Evolutionary conservation across 2,113 vertebrate genomes (phyloP), one percentile per base, ranked within the genome.

Genomic region (Ictalurus furcatus): DNA sequence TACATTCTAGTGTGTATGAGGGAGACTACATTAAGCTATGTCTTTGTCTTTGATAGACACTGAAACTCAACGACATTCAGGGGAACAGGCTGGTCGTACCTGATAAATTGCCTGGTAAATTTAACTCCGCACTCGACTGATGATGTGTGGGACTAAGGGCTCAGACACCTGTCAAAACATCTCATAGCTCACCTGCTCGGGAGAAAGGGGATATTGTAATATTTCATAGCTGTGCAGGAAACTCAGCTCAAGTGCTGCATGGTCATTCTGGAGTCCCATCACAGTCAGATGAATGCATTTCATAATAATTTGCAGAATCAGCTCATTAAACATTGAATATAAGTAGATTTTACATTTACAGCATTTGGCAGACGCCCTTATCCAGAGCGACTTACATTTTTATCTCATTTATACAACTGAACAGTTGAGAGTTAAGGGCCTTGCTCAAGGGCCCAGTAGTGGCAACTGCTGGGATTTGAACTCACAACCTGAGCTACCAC

Each of bases 91-190:
- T 92, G 88, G 87, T 88, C 84, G 85, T 84, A 90, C 89, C 87
- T 90, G 40, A 92, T 90, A 93, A 92, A 94, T 91, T 93, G 90
- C 88, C 86, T 84, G 44, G 90, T 92, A 91, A 93, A 94, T 92
- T 93, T 90, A 86, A 87, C 90, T 87, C 88, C 89, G 90, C 91
- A 90, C 87, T 90, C 69, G 81, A 89, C 58, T 90, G 91, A 84
- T 90, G 90, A 92, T 93, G 81, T 40, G 71, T 84, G 4, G 40
- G 81, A 88, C 78, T 82, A 89, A 84, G 86, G 56, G 30, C 34
- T 88, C 88, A 86, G 92, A 88, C 90, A 93, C 90, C 92, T 93
- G 91, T 92, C 91, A 93, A 88, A 93, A 90, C 87, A 92, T 87
- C 89, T 91, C 91, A 92, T 87, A 83, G 88, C 73, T 91, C 85